Base-by-base conservation (phyloP, 2,797 vertebrate genomes). In the Aulostomus chinensis region DNA sequence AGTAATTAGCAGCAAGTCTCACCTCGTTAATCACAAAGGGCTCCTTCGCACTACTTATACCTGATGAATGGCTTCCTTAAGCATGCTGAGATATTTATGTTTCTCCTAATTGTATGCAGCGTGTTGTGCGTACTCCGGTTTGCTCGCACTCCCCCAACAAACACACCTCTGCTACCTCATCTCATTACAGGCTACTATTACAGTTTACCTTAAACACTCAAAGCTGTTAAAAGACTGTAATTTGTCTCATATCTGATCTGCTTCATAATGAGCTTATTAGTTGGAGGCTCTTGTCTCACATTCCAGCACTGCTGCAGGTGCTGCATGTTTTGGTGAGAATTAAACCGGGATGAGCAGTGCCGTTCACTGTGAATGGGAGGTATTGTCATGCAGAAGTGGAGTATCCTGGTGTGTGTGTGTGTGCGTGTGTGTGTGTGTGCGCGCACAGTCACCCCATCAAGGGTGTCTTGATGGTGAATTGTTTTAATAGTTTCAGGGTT, bases 11-110 rank as follows among this genome's bases (percentile, higher is more conserved):
- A 92, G 63, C 79, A 76, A 94, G 94, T 95, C 94, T 96, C 93
- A 97, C 94, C 94, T 96, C 94, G 92, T 97, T 96, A 96, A 96
- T 98, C 94, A 96, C 92, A 92, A 94, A 94, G 93, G 93, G 92
- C 92, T 95, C 93, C 93, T 93, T 92, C 83, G 84, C 92, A 93
- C 93, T 95, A 95, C 95, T 97, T 97, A 95, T 94, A 96, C 93
- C 94, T 96, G 93, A 95, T 96, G 95, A 97, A 96, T 95, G 92
- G 91, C 91, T 80, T 93, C 91, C 93, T 93, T 94, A 93, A 93
- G 92, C 92, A 89, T 85, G 89, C 86, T 81, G 69, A 93, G 91
- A 90, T 94, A 94, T 95, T 94, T 95, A 92, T 94, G 94, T 94
- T 93, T 90, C 87, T 90, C 89, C 91, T 96, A 95, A 96, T 96